Evolutionary conservation across 37 sponge, comb jelly and placozoan species (phyloP).

Genomic region (Bolinopsis microptera): DNA sequence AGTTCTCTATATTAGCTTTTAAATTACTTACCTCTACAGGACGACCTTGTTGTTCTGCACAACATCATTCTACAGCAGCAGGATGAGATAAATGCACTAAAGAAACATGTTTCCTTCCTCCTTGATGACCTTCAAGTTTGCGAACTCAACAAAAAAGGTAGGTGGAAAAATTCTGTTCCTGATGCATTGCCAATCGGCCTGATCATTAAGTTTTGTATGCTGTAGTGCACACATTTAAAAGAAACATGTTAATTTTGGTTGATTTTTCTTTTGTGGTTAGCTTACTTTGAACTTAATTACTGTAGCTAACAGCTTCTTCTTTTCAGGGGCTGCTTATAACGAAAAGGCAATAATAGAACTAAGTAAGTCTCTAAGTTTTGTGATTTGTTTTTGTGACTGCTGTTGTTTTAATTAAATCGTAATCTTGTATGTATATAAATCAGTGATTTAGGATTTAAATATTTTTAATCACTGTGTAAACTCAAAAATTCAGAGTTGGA

Average conservation of each 20-base stretch:
- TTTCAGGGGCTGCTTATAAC: not conserved
- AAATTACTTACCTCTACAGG: not conserved
- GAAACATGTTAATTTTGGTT: too few species aligned
- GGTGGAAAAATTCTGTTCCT: not conserved
- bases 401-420: too few species aligned
- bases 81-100: conserved; percentile 6
- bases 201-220: too few species aligned
- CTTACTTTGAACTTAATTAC: too few species aligned
- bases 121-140: conserved; percentile 8
- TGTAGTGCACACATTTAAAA: too few species aligned
- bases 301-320: too few species aligned
- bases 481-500: not conserved
- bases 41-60: conserved; percentile 24
- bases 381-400: not conserved
- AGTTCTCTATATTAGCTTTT: too few species aligned
- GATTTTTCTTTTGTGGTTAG: too few species aligned
- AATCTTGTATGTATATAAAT: too few species aligned
- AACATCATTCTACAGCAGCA: conserved; percentile 10
- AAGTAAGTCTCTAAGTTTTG: not conserved
- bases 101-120: conserved; percentile 3
- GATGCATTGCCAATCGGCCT: not conserved
- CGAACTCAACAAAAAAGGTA: conserved; percentile 22
- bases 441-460: not conserved
- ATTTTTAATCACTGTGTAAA: not conserved
- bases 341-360: conserved; percentile 3